Percentiles rank a stretch among this genome's conserved stretches.
Evolutionary conservation across 2,113 vertebrate species (phyloP).

Genomic region (Leucopternis melanops): DNA sequence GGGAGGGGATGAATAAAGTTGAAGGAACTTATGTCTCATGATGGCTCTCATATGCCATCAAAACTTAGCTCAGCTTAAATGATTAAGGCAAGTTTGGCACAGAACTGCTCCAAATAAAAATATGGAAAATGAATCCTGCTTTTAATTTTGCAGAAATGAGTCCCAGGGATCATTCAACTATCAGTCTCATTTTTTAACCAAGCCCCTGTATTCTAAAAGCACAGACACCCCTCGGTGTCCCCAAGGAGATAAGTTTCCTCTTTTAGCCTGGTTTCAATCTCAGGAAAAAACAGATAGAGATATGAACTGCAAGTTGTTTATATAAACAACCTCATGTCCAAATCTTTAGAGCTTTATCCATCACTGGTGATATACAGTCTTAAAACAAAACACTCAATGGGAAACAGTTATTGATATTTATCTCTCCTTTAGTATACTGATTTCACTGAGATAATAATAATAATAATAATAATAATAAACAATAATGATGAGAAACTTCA

Average conservation of each 20-base stretch:
- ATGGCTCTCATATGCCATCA: not conserved
- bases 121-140: not conserved
- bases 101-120: not conserved
- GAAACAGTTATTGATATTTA: not conserved
- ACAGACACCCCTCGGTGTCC: not conserved
- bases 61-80: not conserved
- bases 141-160: not conserved
- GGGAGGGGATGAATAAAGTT: not conserved
- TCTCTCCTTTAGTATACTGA: not conserved
- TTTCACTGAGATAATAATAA: not conserved
- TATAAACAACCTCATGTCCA: not conserved
- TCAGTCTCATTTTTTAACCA: not conserved
- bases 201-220: not conserved
- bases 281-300: not conserved
- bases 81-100: not conserved
- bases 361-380: not conserved
- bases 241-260: not conserved
- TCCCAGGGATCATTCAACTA: not conserved
- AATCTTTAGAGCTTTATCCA: not conserved
- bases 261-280: not conserved
- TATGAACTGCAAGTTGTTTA: not conserved
- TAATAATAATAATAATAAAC: not conserved
- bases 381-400: not conserved
- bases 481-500: not conserved
- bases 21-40: slow-evolving; percentile 15